Conservation (phyloP, 1,140 invertebrate species). For the Drosophila orosa region DNA sequence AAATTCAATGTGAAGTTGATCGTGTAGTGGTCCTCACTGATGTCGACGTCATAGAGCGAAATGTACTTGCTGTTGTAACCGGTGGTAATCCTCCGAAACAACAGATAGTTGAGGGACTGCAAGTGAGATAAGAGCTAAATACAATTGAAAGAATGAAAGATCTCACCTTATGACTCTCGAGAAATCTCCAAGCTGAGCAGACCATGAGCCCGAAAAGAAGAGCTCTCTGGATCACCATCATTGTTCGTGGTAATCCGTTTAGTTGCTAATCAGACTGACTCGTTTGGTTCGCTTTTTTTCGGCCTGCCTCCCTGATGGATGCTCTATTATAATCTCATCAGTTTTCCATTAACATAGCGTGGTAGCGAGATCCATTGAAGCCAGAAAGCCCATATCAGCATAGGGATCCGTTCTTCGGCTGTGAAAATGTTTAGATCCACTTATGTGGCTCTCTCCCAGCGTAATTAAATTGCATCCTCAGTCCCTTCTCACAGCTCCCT, state of each 20-base stretch:
- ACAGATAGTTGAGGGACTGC: slow-evolving; percentile 36
- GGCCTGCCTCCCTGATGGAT: neutral
- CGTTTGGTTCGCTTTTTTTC: no score
- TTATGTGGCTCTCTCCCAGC: slow-evolving; percentile 43
- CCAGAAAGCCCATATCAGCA: neutral
- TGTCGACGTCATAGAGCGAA: slow-evolving; percentile 30
- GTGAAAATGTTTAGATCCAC: slow-evolving; percentile 6
- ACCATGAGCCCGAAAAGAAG: slow-evolving; percentile 4
- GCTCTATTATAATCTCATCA: slow-evolving; percentile 37
- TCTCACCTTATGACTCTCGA: slow-evolving; percentile 31
- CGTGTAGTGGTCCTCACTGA: slow-evolving; percentile 37
- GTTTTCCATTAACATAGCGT: slow-evolving; percentile 12
- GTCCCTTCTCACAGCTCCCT: slow-evolving; percentile 2
- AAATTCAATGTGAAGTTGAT: slow-evolving; percentile 52
- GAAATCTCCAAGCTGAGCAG: neutral
- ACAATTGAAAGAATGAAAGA: no score
- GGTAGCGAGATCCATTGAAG: neutral
- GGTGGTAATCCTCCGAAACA: slow-evolving; percentile 40
- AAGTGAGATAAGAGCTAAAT: neutral
- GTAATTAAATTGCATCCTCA: slow-evolving; percentile 68
- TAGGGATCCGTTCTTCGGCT: neutral
- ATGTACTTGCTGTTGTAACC: slow-evolving; percentile 38
- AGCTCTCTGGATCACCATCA: slow-evolving; percentile 1
- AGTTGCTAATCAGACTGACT: neutral
- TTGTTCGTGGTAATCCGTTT: neutral